Evolutionary conservation across 2,888 invertebrate genomes (phyloP).

Genomic region (Blastobasis lacticolella): DNA sequence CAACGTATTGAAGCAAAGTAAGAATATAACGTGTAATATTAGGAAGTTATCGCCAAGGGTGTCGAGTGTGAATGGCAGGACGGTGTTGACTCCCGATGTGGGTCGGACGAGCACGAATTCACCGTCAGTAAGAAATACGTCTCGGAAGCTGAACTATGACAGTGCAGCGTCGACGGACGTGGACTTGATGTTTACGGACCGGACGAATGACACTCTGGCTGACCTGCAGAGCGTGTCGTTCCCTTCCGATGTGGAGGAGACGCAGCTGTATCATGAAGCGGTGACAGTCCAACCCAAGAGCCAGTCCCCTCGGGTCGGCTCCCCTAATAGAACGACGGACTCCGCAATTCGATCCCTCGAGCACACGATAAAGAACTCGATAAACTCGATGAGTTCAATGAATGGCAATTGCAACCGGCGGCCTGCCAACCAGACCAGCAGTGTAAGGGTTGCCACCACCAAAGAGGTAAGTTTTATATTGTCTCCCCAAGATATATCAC

Average conservation of each 20-base stretch:
- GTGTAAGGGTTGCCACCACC: too few relatives aligned
- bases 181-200: slow-evolving; percentile 54
- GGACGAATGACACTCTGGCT: slow-evolving; percentile 67
- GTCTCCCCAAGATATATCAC: too few relatives aligned
- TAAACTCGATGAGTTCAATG: too few relatives aligned
- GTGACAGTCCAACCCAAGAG: too few relatives aligned
- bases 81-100: not conserved
- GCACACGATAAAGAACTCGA: too few relatives aligned
- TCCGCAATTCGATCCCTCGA: too few relatives aligned
- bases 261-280: too few relatives aligned
- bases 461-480: too few relatives aligned
- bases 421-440: too few relatives aligned
- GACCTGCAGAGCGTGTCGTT: slow-evolving; percentile 60
- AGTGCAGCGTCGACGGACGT: slow-evolving; percentile 45
- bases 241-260: slow-evolving; percentile 51
- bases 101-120: slow-evolving; percentile 36
- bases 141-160: slow-evolving; percentile 49
- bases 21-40: slow-evolving; percentile 45
- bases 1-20: slow-evolving; percentile 47
- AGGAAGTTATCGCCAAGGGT: slow-evolving; percentile 28
- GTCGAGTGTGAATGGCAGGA: slow-evolving; percentile 16
- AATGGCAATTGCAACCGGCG: too few relatives aligned
- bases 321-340: too few relatives aligned
- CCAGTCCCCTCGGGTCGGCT: too few relatives aligned
- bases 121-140: slow-evolving; percentile 30